A percentile compares a stretch with the other conserved stretches of the same genome.
phyloP scores from a whole-genome alignment of 2,888 invertebrate genomes.

The Bombylius major region DNA sequence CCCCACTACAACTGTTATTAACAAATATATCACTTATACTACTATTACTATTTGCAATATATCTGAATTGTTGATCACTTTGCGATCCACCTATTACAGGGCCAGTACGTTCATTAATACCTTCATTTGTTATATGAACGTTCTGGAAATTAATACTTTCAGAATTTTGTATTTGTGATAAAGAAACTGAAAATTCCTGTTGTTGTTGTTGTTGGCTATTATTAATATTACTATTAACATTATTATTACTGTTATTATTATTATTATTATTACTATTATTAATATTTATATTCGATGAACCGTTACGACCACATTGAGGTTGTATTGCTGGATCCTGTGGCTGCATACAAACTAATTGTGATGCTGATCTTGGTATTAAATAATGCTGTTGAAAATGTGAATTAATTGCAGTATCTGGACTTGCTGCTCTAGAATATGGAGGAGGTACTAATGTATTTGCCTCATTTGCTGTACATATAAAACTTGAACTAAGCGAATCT shows the following conservation, averaged over 20 bases:
- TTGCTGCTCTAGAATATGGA: slow-evolving; percentile 68
- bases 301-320: no score
- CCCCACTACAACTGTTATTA: slow-evolving; percentile 28
- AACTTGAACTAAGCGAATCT: slow-evolving; percentile 77
- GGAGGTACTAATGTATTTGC: slow-evolving; percentile 74
- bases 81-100: slow-evolving; percentile 22
- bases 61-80: slow-evolving; percentile 34
- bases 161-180: slow-evolving; percentile 21
- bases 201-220: slow-evolving; percentile 4
- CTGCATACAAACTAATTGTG: slow-evolving; percentile 29
- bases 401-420: slow-evolving; percentile 48
- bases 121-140: slow-evolving; percentile 6
- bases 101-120: slow-evolving; percentile 7
- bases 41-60: slow-evolving; percentile 30
- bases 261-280: slow-evolving; percentile 3
- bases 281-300: neutral
- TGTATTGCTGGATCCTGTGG: neutral
- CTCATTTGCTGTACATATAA: slow-evolving; percentile 76
- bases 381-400: slow-evolving; percentile 29
- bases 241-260: slow-evolving; percentile 4
- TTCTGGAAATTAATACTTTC: slow-evolving; percentile 26
- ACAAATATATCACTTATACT: slow-evolving; percentile 35
- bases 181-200: neutral
- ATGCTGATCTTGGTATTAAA: slow-evolving; percentile 45
- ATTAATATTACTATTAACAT: slow-evolving; percentile 5